These are phyloP conservation scores for Pristiophorus japonicus DNA, from an alignment of 2,113 vertebrate species.

Conservation along the genomic window DNA sequence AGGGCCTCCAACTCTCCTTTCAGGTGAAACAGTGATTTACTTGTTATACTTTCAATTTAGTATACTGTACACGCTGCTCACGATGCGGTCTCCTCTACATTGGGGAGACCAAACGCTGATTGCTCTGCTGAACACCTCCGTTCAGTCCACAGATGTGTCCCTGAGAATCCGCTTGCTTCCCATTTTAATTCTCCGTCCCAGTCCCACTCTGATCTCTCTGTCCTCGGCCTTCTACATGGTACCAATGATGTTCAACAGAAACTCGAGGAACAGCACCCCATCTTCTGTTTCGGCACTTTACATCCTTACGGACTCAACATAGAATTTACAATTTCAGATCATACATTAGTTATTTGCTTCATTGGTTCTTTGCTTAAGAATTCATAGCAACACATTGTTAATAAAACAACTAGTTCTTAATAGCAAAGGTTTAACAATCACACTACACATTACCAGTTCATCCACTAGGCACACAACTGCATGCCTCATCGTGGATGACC, in stretches of 20 bases:
- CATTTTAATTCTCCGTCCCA: not conserved
- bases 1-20: too few relatives aligned
- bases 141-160: not conserved
- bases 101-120: not conserved
- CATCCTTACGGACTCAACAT: not conserved
- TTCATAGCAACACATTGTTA: too few relatives aligned
- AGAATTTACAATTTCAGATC: too few relatives aligned
- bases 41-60: too few relatives aligned
- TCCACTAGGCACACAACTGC: too few relatives aligned
- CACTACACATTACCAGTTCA: too few relatives aligned
- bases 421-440: too few relatives aligned
- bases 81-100: not conserved
- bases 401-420: too few relatives aligned
- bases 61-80: not conserved
- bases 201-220: too few relatives aligned
- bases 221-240: not conserved
- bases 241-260: not conserved
- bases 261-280: not conserved
- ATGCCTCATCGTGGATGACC: too few relatives aligned
- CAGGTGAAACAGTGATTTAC: not conserved
- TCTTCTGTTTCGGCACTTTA: not conserved
- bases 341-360: too few relatives aligned
- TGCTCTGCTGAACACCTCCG: not conserved
- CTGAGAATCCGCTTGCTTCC: not conserved
- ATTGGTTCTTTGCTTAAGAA: too few relatives aligned